phyloP scores from a whole-genome alignment of 2,888 invertebrate species.

The Aphrophora alni region DNA sequence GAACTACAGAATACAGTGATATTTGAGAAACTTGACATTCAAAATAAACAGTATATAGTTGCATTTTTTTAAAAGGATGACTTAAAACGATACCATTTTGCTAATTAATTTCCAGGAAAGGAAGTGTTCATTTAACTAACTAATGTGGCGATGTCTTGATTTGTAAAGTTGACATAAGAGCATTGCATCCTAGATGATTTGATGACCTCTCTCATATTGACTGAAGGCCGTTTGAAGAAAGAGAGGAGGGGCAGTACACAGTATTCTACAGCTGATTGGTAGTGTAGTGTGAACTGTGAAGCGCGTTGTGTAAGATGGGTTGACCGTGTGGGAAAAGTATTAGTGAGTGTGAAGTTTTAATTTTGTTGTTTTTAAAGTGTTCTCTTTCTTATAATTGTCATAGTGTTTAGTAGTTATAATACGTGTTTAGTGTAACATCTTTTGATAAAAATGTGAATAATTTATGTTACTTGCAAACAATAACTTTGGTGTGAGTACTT shows the following conservation, averaged over 20 bases:
- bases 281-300: neutral
- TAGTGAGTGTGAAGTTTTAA: neutral
- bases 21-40: too few species aligned
- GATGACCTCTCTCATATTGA: neutral
- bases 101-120: too few species aligned
- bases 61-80: too few species aligned
- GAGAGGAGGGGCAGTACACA: neutral
- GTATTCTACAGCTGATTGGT: neutral
- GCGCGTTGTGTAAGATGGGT: conserved; percentile 1
- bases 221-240: neutral
- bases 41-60: too few species aligned
- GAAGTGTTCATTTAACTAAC: too few species aligned
- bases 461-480: neutral
- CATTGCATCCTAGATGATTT: neutral
- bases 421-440: neutral
- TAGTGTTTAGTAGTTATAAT: neutral
- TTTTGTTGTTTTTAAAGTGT: neutral
- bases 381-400: neutral
- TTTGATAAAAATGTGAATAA: neutral
- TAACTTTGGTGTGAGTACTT: neutral
- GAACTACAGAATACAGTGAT: too few species aligned
- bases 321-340: neutral
- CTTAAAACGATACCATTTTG: too few species aligned
- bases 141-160: neutral
- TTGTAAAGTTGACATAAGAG: neutral